Evolutionary conservation across 2,888 invertebrate species (phyloP), one percentile per base, ranked within the genome.

Genomic region (Falcaria lacertinaria): DNA sequence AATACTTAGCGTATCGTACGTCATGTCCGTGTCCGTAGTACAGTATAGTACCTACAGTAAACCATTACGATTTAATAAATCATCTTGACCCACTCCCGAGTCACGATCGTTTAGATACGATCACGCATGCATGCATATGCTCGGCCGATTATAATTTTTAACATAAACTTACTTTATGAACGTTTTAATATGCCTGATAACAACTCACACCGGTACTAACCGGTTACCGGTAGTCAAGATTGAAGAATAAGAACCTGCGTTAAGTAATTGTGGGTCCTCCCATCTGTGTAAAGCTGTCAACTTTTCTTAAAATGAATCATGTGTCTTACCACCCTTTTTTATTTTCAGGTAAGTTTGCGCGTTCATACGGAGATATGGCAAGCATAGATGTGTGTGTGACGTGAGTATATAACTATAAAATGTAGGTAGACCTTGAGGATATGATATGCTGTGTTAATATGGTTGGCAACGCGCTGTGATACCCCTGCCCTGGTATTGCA

Each of bases 41-140:
- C 55, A 44, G 34, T 39, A n/a, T n/a, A n/a, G n/a, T n/a, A n/a
- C n/a, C n/a, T n/a, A 36, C 59, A 53, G 64, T 62, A 64, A 67
- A 63, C 61, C 60, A 74, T 72, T 75, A 71, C 64, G 60, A 69
- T 74, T 74, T 76, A 78, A 79, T 76, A 75, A 72, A 69, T 63
- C 66, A 64, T 64, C 68, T 75, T 80, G 83, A 83, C 85, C 83
- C 62, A 83, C 73, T 80, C 69, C 48, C 69, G 58, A 75, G 80
- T 84, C 83, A 84, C 81, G 83, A 80, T 48, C 49, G 48, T 53
- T 54, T 51, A 48, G 34, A 35, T 46, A 33, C 39, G 47, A 41
- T 44, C 57, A 63, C 57, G 64, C 54, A 57, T 55, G 51, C 47
- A 60, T 60, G 54, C 57, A 54, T 36, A 36, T 28, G 36, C 14